phyloP scores from a whole-genome alignment of 1,140 invertebrate genomes.

The Drosophila lini region DNA sequence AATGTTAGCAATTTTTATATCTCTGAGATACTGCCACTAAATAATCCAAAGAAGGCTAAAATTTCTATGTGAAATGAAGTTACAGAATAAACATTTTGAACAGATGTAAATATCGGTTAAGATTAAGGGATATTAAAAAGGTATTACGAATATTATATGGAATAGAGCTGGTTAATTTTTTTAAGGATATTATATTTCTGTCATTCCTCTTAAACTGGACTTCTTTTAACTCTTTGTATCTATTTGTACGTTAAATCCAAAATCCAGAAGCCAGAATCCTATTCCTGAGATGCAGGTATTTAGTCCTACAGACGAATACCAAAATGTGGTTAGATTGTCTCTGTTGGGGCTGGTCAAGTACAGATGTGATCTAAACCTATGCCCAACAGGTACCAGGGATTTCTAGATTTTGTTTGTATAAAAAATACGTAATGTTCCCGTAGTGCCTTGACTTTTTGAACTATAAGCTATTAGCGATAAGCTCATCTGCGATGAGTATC shows the following conservation, averaged over 20 bases:
- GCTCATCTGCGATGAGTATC: neutral
- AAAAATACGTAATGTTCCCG: neutral
- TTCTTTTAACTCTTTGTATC: too few species aligned
- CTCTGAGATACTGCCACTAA: too few species aligned
- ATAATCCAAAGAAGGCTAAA: too few species aligned
- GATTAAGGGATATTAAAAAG: too few species aligned
- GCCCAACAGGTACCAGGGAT: neutral
- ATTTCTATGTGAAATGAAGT: too few species aligned
- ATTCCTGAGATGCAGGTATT: neutral
- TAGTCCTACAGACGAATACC: neutral
- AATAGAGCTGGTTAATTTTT: too few species aligned
- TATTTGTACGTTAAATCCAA: neutral
- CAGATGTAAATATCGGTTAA: too few species aligned
- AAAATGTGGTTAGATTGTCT: neutral
- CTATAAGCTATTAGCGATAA: neutral
- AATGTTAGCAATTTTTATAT: too few species aligned
- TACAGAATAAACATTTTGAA: too few species aligned
- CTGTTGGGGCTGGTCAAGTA: conserved; percentile 2
- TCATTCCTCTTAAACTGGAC: neutral
- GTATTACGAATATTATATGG: too few species aligned
- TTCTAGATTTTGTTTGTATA: neutral
- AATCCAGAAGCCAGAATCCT: neutral
- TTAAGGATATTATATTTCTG: neutral
- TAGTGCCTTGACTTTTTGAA: neutral
- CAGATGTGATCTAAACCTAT: neutral